phyloP scores from a whole-genome alignment of 1,140 invertebrate genomes.

The Drosophila subpulchrella region DNA sequence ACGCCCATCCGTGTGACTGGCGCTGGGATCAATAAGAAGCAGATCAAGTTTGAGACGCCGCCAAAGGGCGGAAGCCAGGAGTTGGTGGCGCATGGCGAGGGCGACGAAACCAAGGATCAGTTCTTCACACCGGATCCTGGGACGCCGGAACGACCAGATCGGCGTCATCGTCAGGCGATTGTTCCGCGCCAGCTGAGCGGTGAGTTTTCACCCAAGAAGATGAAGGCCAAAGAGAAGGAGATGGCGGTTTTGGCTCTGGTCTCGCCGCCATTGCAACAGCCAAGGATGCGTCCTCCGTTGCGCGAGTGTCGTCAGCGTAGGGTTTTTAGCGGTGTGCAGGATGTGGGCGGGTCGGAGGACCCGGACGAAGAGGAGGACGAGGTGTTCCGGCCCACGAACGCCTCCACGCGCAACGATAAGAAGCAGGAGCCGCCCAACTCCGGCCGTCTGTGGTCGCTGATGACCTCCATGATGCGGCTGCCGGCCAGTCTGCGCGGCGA shows the following conservation, averaged over 20 bases:
- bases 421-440: conserved; percentile 30
- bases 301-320: conserved; percentile 37
- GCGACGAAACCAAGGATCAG: conserved; percentile 43
- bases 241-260: neutral
- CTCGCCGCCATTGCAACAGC: conserved; percentile 21
- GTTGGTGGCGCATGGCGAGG: neutral
- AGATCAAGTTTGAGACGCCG: conserved; percentile 79
- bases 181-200: conserved; percentile 55
- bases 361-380: conserved; percentile 64
- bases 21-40: conserved; percentile 67
- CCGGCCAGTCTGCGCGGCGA: conserved; percentile 36
- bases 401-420: conserved; percentile 62
- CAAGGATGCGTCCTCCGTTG: conserved; percentile 56
- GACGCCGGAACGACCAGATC: conserved; percentile 18
- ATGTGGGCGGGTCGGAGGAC: conserved; percentile 8
- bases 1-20: conserved; percentile 69
- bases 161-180: conserved; percentile 24
- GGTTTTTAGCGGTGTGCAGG: conserved; percentile 57
- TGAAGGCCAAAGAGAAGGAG: neutral
- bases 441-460: conserved; percentile 69
- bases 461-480: conserved; percentile 74
- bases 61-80: conserved; percentile 6
- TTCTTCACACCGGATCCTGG: conserved; percentile 73
- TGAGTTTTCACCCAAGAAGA: conserved; percentile 49
- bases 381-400: conserved; percentile 57